These are phyloP conservation scores for Phylloscopus collybita DNA, from an alignment of 2,797 vertebrate species.

Conservation along the genomic window DNA sequence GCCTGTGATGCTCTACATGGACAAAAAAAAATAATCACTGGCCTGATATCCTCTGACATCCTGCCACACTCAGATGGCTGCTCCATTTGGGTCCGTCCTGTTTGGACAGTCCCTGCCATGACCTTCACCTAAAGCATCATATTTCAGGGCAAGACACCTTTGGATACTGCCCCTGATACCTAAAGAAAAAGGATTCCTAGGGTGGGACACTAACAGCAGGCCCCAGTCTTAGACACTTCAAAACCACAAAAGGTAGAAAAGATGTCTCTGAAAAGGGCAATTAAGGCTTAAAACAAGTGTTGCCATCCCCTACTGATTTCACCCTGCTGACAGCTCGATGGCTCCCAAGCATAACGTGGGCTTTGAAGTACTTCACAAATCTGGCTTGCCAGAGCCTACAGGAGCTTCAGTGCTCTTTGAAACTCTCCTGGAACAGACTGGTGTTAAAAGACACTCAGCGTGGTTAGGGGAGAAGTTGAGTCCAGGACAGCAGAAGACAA, in stretches of 20 bases:
- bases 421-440: background rate
- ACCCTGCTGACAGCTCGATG: background rate
- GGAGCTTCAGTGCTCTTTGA: background rate
- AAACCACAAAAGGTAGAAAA: background rate
- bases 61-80: background rate
- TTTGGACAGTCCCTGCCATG: background rate
- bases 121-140: background rate
- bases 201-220: background rate
- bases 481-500: background rate
- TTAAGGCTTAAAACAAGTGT: background rate
- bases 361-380: background rate
- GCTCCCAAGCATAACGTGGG: background rate
- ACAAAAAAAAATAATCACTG: background rate
- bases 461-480: background rate
- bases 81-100: background rate
- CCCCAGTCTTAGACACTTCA: background rate
- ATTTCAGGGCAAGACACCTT: background rate
- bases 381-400: background rate
- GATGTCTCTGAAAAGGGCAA: background rate
- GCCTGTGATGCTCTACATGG: background rate
- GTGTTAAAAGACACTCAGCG: background rate
- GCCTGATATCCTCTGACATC: background rate
- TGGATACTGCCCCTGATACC: accelerated
- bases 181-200: background rate
- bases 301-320: background rate